Evolutionary conservation across 2,113 vertebrate genomes (phyloP), one percentile per base, ranked within the genome.

Genomic region (Larimichthys crocea): DNA sequence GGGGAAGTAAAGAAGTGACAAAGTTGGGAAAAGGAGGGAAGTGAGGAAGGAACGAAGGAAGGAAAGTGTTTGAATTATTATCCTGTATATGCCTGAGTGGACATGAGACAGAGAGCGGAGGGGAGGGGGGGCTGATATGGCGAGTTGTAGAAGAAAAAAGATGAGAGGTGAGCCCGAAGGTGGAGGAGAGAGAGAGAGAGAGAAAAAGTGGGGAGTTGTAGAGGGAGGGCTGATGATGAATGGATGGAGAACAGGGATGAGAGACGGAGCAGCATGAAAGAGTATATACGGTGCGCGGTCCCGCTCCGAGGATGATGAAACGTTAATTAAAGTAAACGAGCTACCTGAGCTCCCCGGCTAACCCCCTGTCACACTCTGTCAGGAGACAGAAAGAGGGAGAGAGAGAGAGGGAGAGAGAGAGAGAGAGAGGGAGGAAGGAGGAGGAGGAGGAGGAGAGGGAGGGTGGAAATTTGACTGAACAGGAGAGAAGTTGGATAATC

Each of bases 291-390:
- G 60, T 35, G 87, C 35, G 84, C 82, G 78, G 75, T 65, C 78
- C 80, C 57, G 80, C 91, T 93, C 88, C 76, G 83, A 88, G 90
- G 86, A 91, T 93, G 95, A 94, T 94, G 93, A 94, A 93, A 93
- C 90, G 88, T 93, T 95, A 93, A 94, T 94, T 94, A 93, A 93
- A 94, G 90, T 93, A 94, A 94, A 95, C 87, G 92, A 95, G 93
- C 91, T 94, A 92, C 90, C 92, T 93, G 93, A 93, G 92, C 91
- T 92, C 92, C 86, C 64, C 74, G 88, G 88, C 89, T 94, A 92
- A 94, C 93, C 92, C 90, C 88, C 84, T 92, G 91, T 92, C 92
- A 94, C 93, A 86, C 75, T 90, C 86, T 91, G 92, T 93, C 92
- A 91, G 86, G 87, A 85, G 75, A 80, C 77, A 86, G 77, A 78